Conservation (phyloP, 2,113 vertebrate species). For the Pachyramphus minor region DNA sequence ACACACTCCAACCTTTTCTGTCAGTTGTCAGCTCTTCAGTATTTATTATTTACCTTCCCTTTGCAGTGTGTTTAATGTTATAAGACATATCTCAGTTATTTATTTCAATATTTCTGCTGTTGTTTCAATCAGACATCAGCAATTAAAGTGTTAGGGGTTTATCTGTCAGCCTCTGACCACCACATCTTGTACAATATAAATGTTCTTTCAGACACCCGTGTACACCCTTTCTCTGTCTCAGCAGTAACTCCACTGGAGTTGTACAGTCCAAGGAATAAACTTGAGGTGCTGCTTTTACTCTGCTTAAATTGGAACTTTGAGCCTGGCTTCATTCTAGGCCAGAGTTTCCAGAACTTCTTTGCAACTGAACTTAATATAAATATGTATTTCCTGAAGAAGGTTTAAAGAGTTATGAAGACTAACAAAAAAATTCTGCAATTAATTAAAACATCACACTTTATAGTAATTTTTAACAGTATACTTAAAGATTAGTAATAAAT, state of each 20-base stretch:
- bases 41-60: not conserved
- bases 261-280: not conserved
- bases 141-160: not conserved
- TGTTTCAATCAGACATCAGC: not conserved
- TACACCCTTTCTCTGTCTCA: not conserved
- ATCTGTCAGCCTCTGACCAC: not conserved
- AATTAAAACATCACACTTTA: not conserved
- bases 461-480: not conserved
- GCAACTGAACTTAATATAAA: not conserved
- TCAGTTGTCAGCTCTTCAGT: not conserved
- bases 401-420: not conserved
- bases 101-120: not conserved
- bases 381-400: not conserved
- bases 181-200: not conserved
- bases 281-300: not conserved
- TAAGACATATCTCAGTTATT: not conserved
- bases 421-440: not conserved
- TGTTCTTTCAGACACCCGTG: not conserved
- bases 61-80: not conserved
- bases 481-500: not conserved
- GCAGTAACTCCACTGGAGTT: not conserved
- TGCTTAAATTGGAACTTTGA: not conserved
- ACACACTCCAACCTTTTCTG: not conserved
- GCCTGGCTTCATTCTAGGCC: not conserved
- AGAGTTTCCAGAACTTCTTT: not conserved